Percentiles rank a stretch among this genome's conserved stretches.
These are phyloP conservation scores for Pseudochirops corinnae DNA, from an alignment of 2,797 vertebrate genomes.

Conservation along the genomic window DNA sequence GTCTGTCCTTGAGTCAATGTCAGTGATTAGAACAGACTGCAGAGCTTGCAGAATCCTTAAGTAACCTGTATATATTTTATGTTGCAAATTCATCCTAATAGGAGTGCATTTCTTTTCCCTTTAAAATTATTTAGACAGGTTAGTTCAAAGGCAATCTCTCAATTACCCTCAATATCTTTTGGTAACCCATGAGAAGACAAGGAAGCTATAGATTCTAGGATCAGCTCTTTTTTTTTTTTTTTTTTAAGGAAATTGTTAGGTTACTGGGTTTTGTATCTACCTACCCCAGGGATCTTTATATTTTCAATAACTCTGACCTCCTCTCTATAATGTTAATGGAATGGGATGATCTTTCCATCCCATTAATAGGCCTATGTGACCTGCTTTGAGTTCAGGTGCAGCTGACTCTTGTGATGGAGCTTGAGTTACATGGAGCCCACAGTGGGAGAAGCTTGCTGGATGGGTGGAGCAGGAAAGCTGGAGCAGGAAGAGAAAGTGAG, in stretches of 20 bases:
- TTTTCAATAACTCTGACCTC: not conserved
- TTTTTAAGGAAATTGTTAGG: not conserved
- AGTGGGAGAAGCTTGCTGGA: no score
- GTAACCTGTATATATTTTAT: conserved; percentile 15
- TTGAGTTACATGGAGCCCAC: no score
- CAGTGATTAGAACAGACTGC: not conserved
- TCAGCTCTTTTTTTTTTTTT: not conserved
- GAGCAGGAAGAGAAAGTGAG: no score
- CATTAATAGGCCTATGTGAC: no score
- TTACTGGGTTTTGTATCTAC: not conserved
- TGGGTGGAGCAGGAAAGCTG: no score
- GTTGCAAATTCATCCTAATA: conserved; percentile 1
- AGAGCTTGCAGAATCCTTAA: not conserved
- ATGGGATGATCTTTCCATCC: no score
- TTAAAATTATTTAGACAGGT: conserved; percentile 28
- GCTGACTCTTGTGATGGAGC: no score
- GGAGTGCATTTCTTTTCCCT: not conserved
- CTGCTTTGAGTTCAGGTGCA: no score
- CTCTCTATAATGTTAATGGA: not conserved
- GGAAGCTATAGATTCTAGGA: not conserved
- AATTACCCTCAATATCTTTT: not conserved
- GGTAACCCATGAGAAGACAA: not conserved
- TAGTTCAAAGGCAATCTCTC: not conserved
- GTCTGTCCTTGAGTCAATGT: conserved; percentile 23
- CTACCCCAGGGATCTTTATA: not conserved